Percentiles rank a stretch among this genome's conserved stretches.
phyloP scores from a whole-genome alignment of 2,113 vertebrate species.

The Macheiramphus alcinus region DNA sequence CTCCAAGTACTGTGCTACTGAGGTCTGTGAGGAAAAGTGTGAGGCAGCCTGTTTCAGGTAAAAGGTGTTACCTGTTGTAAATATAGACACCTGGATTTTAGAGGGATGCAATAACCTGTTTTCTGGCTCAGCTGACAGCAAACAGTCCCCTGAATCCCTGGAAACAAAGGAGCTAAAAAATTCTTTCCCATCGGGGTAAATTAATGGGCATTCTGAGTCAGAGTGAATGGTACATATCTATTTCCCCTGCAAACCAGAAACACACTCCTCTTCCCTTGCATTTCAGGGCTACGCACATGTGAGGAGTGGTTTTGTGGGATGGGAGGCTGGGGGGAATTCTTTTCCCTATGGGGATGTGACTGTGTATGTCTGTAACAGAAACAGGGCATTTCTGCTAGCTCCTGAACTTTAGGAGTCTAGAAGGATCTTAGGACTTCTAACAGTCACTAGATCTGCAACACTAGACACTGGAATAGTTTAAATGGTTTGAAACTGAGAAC shows the following conservation, averaged over 20 bases:
- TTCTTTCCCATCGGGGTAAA: neutral
- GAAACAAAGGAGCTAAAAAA: neutral
- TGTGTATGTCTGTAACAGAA: neutral
- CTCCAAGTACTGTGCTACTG: neutral
- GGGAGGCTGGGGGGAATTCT: neutral
- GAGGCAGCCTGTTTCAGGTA: neutral
- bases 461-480: neutral
- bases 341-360: neutral
- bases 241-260: neutral
- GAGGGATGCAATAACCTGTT: neutral
- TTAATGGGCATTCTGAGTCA: neutral
- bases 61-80: neutral
- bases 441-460: neutral
- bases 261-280: neutral
- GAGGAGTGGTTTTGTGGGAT: neutral
- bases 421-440: neutral
- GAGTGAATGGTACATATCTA: neutral
- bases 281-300: neutral
- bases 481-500: neutral
- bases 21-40: neutral
- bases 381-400: neutral
- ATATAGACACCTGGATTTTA: neutral
- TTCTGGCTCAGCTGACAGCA: neutral
- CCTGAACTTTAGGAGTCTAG: neutral
- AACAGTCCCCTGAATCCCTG: neutral